Conservation (phyloP, 2,113 vertebrate species). For the Psittacus erithacus region DNA sequence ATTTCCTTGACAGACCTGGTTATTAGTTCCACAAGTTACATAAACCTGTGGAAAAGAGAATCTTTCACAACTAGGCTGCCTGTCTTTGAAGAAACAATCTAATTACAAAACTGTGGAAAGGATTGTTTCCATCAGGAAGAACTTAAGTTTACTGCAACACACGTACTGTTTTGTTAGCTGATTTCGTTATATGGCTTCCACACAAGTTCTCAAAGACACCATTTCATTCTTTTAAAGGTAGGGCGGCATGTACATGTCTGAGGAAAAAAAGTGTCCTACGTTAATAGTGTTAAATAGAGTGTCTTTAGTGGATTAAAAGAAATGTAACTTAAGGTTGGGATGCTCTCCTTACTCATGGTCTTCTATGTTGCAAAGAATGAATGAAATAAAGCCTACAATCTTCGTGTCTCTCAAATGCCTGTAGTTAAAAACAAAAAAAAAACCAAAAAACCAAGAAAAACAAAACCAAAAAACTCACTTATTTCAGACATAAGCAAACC, state of each 20-base stretch:
- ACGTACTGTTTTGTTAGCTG: background rate
- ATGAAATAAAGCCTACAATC: background rate
- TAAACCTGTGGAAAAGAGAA: background rate
- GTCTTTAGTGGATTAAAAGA: background rate
- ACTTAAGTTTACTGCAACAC: background rate
- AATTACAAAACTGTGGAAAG: background rate
- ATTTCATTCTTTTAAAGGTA: background rate
- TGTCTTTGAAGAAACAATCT: background rate
- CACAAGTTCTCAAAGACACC: background rate
- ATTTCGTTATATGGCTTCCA: background rate
- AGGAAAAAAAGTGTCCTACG: background rate
- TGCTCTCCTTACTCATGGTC: background rate
- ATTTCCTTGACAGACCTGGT: background rate
- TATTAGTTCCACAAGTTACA: background rate
- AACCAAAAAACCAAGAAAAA: background rate
- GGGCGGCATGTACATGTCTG: accelerated
- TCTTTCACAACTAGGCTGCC: background rate
- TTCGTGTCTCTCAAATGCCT: background rate
- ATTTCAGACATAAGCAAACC: background rate
- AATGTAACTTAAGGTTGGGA: background rate
- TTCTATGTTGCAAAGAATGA: background rate
- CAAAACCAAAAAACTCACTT: accelerated
- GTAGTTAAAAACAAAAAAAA: background rate
- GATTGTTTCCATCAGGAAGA: background rate
- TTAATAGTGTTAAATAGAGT: background rate